Base-by-base conservation (phyloP, 1,140 invertebrate genomes). In the Branchinecta lindahli region DNA sequence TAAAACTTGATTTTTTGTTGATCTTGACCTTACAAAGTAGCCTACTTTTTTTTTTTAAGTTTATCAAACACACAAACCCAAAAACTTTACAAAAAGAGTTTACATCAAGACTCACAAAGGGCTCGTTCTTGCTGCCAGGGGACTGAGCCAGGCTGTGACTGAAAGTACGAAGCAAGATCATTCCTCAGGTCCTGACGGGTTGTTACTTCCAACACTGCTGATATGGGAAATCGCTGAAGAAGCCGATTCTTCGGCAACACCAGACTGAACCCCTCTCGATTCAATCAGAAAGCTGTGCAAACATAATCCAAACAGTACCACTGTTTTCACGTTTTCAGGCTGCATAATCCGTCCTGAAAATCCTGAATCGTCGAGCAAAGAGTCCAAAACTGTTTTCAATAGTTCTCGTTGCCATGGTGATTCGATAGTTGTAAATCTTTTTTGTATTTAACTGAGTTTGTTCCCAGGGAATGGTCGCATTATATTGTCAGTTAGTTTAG, bases 381-480 rank as follows among this genome's bases (percentile, higher is more conserved):
- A 71, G 70, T 7, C 70, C 70, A 44, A 71, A 71, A 3, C 21
- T 70, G 68, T 71, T 70, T 45, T 71, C 70, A 46, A 71, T 70
- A 5, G 66, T 44, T 33, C 67, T 20, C 4, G 68, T 6, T 6
- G 70, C 70, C 2, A 68, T 68, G 3, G 70, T 70, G 7, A 71
- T 18, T 69, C 68, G 70, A 52, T 75, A 75, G 70, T 75, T 77
- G 67, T 75, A 77, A 8, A 76, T 72, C 33, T n/a, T n/a, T 73
- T 67, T 71, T 74, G 33, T 67, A 72, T 65, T 8, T 70, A 71
- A 67, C 68, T 70, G 52, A 76, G 70, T 65, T 75, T 72, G 46
- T 74, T 73, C 52, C 73, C 75, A 33, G 72, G 71, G 75, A 75
- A 82, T 69, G 81, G 81, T 74, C 80, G 80, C 77, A 82, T 76